A percentile compares a stretch with the other conserved stretches of the same genome.
Conservation (phyloP, 2,888 invertebrate genomes). For the Oscheius onirici region DNA sequence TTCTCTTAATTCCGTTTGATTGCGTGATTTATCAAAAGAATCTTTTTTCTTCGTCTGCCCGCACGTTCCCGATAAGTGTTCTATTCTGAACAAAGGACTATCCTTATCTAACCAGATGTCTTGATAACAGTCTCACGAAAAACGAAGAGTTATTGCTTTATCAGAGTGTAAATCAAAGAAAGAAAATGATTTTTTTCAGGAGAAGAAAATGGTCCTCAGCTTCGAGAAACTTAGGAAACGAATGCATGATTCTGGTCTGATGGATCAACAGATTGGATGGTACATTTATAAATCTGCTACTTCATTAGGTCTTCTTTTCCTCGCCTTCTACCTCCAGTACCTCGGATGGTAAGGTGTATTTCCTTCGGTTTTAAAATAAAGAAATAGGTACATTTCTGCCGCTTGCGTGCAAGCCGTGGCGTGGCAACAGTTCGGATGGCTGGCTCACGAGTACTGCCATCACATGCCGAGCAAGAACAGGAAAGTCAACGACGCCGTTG, state of each 20-base stretch:
- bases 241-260: conserved; percentile 61
- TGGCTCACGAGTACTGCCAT: conserved; percentile 66
- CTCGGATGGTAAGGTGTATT: conserved; percentile 46
- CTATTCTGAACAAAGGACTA: conserved; percentile 14
- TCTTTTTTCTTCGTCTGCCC: neutral
- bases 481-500: conserved; percentile 55
- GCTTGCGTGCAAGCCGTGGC: conserved; percentile 62
- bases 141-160: neutral
- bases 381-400: conserved; percentile 55
- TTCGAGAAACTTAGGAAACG: conserved; percentile 65
- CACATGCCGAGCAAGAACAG: conserved; percentile 65
- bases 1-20: too few relatives aligned
- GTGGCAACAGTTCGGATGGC: conserved; percentile 71
- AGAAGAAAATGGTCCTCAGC: conserved; percentile 64
- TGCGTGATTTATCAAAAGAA: neutral
- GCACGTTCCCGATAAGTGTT: conserved; percentile 7
- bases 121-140: conserved; percentile 22
- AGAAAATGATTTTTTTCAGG: conserved; percentile 43
- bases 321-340: conserved; percentile 64
- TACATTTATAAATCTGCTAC: conserved; percentile 57
- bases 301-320: conserved; percentile 49
- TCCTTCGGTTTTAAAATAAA: neutral
- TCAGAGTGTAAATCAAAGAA: neutral
- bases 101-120: conserved; percentile 2
- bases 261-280: conserved; percentile 55